Evolutionary conservation across 2,113 vertebrate genomes (phyloP).

Genomic region (Apodemus sylvaticus): DNA sequence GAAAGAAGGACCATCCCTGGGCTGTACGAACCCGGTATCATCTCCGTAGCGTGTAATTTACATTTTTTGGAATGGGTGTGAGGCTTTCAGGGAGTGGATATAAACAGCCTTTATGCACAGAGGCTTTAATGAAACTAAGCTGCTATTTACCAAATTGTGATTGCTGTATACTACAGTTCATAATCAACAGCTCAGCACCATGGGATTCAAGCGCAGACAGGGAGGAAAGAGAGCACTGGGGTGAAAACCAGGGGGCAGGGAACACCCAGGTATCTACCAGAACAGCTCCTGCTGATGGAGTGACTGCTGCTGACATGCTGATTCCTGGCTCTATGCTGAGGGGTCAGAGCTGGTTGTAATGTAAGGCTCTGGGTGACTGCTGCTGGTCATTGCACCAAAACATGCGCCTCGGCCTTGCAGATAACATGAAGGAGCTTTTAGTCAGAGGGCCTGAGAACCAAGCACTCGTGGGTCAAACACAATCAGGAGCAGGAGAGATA

Average conservation of each 20-base stretch:
- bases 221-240: not conserved
- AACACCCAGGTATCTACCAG: fast-evolving
- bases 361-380: not conserved
- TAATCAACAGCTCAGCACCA: not conserved
- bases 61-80: constrained; percentile 66
- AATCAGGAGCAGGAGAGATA: fast-evolving
- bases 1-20: not conserved
- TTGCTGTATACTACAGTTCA: fast-evolving
- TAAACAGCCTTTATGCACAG: constrained; percentile 65
- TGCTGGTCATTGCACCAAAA: fast-evolving
- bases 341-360: constrained; percentile 36
- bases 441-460: not conserved
- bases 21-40: not conserved
- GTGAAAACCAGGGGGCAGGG: no score
- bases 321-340: constrained; percentile 29
- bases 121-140: constrained; percentile 65
- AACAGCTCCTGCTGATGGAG: fast-evolving
- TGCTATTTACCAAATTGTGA: constrained; percentile 62
- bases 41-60: constrained; percentile 72
- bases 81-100: constrained; percentile 37
- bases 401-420: not conserved
- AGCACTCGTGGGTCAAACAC: not conserved
- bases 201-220: fast-evolving
- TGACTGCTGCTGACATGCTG: fast-evolving
- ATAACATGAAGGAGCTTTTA: fast-evolving